Evolutionary conservation across 2,797 vertebrate genomes (phyloP).

Genomic region (Chloroceryle inda): DNA sequence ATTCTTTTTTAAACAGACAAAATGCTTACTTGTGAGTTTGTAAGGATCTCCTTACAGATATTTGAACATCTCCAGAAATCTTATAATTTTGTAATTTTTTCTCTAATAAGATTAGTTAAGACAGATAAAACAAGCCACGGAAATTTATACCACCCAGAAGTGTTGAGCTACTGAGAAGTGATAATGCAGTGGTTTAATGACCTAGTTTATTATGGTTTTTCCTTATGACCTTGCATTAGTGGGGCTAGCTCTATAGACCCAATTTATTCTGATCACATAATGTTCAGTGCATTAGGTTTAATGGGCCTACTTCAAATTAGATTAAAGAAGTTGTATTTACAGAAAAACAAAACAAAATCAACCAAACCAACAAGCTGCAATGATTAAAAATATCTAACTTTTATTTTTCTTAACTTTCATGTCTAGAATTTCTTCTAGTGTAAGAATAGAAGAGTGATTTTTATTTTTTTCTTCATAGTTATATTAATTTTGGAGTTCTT

Average conservation of each 20-base stretch:
- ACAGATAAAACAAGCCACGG: not conserved
- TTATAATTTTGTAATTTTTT: not conserved
- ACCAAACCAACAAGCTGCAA: not conserved
- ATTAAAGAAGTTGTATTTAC: not conserved
- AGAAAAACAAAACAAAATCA: not conserved
- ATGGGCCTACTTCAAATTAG: not conserved
- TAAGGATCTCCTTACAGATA: not conserved
- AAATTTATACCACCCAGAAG: not conserved
- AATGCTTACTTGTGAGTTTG: not conserved
- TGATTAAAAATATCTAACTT: not conserved
- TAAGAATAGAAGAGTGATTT: not conserved
- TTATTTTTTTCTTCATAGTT: not conserved
- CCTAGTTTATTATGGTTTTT: conserved; percentile 29
- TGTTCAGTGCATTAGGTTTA: conserved; percentile 26
- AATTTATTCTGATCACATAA: conserved; percentile 28
- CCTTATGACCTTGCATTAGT: not conserved
- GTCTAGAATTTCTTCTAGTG: not conserved
- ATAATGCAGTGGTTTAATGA: conserved; percentile 19
- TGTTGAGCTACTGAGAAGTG: not conserved
- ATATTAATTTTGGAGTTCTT: not conserved
- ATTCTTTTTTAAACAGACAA: not conserved
- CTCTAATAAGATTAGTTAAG: not conserved
- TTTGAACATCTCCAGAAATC: not conserved
- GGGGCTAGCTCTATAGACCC: not conserved
- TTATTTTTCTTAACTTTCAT: conserved; percentile 2